Conservation (phyloP, 2,797 vertebrate genomes). For the Knipowitschia caucasica region DNA sequence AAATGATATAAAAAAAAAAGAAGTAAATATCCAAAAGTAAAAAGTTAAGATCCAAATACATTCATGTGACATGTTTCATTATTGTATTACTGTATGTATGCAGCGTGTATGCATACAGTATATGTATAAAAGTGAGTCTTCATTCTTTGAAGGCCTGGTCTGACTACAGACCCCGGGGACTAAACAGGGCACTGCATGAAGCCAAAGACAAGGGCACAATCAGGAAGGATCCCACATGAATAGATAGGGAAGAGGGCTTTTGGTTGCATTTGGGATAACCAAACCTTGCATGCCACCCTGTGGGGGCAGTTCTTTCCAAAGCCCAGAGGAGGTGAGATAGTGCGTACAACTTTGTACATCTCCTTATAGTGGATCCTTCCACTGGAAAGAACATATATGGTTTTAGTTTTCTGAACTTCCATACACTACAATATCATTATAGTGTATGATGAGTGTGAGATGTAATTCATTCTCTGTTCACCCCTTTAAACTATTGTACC, state of each 20-base stretch:
- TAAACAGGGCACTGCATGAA: slow-evolving; percentile 44
- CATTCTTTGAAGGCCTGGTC: slow-evolving; percentile 66
- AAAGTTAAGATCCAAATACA: slow-evolving; percentile 6
- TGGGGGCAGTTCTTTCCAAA: slow-evolving; percentile 99
- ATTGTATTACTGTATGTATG: slow-evolving; percentile 38
- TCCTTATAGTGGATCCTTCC: slow-evolving; percentile 99
- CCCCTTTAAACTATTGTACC: not conserved
- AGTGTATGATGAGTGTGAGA: slow-evolving; percentile 10
- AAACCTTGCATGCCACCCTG: slow-evolving; percentile 99
- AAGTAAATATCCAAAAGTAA: not conserved
- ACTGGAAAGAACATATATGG: slow-evolving; percentile 93
- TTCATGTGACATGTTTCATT: not conserved
- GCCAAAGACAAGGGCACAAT: slow-evolving; percentile 54
- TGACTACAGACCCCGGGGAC: slow-evolving; percentile 46
- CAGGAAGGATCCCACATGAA: slow-evolving; percentile 59
- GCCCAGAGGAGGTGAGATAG: slow-evolving; percentile 99
- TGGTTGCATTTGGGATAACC: slow-evolving; percentile 74
- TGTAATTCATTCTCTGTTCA: slow-evolving; percentile 1
- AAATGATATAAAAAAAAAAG: not conserved
- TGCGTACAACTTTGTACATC: slow-evolving; percentile 99
- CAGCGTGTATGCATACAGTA: slow-evolving; percentile 68
- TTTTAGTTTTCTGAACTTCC: slow-evolving; percentile 51
- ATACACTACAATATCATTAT: slow-evolving; percentile 10
- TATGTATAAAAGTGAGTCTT: slow-evolving; percentile 46
- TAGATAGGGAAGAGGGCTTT: slow-evolving; percentile 7